Evolutionary conservation across 2,113 vertebrate species (phyloP).

Genomic region (Fulica atra): DNA sequence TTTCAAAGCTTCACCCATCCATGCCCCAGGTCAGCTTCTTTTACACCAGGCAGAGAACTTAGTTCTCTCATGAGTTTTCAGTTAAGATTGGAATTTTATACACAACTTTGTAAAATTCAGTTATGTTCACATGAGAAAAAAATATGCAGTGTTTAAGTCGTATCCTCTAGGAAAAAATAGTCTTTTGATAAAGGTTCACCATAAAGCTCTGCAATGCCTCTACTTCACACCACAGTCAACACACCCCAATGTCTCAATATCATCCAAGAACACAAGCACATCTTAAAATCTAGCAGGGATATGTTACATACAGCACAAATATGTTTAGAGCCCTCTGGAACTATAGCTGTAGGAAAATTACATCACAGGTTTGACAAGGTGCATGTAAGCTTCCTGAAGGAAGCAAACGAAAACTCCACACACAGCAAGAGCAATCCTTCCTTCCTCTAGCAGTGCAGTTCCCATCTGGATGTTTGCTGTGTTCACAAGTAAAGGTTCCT

Average conservation of each 20-base stretch:
- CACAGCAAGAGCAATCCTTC: neutral
- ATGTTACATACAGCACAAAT: neutral
- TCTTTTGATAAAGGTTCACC: neutral
- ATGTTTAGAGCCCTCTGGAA: neutral
- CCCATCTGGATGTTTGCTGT: neutral
- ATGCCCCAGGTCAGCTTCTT: neutral
- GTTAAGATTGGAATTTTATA: neutral
- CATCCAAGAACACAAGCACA: neutral
- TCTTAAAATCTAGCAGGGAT: neutral
- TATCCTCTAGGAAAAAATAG: neutral
- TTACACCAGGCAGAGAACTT: neutral
- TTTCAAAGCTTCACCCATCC: neutral
- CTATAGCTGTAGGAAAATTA: neutral
- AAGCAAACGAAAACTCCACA: neutral
- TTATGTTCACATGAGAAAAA: neutral
- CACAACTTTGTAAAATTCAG: neutral
- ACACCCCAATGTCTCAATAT: neutral
- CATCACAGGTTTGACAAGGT: neutral
- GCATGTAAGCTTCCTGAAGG: neutral
- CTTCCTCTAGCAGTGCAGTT: neutral
- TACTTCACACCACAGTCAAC: neutral
- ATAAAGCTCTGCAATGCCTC: neutral
- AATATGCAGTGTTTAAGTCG: neutral
- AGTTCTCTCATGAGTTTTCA: neutral
- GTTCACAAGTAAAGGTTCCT: neutral